Percentiles rank a stretch among this genome's conserved stretches.
Conservation (phyloP, 2,888 invertebrate species). For the Lasioglossum zephyrum region DNA sequence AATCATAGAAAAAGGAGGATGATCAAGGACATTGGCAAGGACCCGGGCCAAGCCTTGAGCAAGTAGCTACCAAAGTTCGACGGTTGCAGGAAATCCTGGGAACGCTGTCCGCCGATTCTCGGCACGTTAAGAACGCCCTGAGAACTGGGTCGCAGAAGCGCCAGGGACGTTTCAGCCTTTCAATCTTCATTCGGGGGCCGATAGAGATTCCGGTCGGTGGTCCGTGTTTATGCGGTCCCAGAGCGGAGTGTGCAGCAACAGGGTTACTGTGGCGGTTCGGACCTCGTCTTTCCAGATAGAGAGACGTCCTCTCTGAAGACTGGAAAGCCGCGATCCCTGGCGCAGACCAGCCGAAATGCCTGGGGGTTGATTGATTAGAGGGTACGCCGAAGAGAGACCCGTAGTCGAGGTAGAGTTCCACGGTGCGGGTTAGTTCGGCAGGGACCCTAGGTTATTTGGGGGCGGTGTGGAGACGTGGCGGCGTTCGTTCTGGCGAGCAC, state of each 20-base stretch:
- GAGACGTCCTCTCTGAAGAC: constrained; percentile 71
- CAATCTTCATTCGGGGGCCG: constrained; percentile 62
- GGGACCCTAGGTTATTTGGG: constrained; percentile 81
- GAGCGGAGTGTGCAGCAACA: constrained; percentile 63
- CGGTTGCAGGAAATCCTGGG: background rate
- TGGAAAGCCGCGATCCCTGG: constrained; percentile 73
- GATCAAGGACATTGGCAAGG: background rate
- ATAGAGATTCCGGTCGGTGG: constrained; percentile 65
- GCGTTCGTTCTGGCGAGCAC: constrained; percentile 49
- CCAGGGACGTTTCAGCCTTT: constrained; percentile 52
- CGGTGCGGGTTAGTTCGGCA: constrained; percentile 80
- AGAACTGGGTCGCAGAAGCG: constrained; percentile 59
- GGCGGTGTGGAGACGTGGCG: constrained; percentile 66
- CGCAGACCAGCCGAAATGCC: constrained; percentile 78
- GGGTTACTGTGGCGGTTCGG: constrained; percentile 61
- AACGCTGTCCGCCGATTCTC: background rate
- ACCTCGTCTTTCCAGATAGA: constrained; percentile 72
- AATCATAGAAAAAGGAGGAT: background rate
- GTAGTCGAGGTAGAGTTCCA: constrained; percentile 73
- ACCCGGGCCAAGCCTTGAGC: background rate
- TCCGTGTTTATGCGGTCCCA: constrained; percentile 53
- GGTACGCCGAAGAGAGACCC: constrained; percentile 77
- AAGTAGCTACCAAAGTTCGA: background rate
- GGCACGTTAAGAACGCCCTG: constrained; percentile 18
- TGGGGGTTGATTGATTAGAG: constrained; percentile 84